Percentiles rank a stretch among this genome's conserved stretches.
phyloP scores from a whole-genome alignment of 2,113 vertebrate genomes.

The Otocyon megalotis region DNA sequence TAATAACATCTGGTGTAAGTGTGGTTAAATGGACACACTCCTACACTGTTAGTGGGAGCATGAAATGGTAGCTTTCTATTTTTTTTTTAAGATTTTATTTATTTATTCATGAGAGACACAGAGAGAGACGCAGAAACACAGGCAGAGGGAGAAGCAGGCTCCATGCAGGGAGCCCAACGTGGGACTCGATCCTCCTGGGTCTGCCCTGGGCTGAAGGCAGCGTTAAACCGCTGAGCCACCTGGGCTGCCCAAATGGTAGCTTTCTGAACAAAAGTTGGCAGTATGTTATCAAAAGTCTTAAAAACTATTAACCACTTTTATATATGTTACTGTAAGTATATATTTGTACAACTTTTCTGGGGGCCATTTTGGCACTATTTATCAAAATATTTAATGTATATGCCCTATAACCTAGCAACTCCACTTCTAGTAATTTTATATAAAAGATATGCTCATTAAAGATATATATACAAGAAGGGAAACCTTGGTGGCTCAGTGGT shows the following conservation, averaged over 20 bases:
- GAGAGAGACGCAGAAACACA: too few species aligned
- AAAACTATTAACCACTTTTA: constrained; percentile 1
- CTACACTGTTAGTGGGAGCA: background rate
- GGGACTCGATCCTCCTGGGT: too few species aligned
- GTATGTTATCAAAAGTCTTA: background rate
- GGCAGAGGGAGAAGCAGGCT: too few species aligned
- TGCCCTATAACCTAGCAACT: background rate
- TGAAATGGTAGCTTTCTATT: background rate
- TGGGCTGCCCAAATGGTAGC: background rate
- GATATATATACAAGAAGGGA: background rate
- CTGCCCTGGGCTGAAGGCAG: too few species aligned
- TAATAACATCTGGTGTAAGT: background rate
- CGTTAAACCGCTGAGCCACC: too few species aligned
- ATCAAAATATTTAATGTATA: background rate
- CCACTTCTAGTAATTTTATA: background rate
- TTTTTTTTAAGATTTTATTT: too few species aligned
- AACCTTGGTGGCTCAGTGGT: too few species aligned
- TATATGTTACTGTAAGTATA: background rate
- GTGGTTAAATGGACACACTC: background rate
- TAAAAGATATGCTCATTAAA: constrained; percentile 26
- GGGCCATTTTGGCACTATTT: background rate
- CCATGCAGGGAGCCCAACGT: too few species aligned
- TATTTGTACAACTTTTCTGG: background rate
- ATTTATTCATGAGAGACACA: too few species aligned
- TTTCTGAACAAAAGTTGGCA: background rate